These are phyloP conservation scores for Siniperca chuatsi DNA, from an alignment of 2,113 vertebrate genomes.

Conservation along the genomic window DNA sequence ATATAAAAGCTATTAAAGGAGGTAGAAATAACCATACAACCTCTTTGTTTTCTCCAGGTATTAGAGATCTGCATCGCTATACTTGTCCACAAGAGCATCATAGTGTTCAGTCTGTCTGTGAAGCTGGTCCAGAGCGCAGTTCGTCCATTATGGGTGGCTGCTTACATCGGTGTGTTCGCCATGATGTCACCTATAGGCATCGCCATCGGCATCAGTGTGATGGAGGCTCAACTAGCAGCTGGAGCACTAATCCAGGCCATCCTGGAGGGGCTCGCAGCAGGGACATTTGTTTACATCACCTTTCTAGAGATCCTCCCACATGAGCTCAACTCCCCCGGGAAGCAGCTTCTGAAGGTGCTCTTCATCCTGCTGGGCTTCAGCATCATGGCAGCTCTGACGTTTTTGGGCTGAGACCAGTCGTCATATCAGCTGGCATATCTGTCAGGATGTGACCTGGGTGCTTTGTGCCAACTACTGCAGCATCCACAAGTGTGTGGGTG, in stretches of 20 bases:
- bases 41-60: slow-evolving; percentile 71
- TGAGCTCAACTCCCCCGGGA: slow-evolving; percentile 86
- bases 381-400: slow-evolving; percentile 88
- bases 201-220: slow-evolving; percentile 85
- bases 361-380: slow-evolving; percentile 90
- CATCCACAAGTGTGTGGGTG: not conserved
- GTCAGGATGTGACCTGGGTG: not conserved
- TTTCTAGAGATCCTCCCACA: slow-evolving; percentile 93
- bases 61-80: slow-evolving; percentile 91
- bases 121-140: slow-evolving; percentile 87
- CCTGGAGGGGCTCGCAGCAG: slow-evolving; percentile 89
- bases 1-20: not conserved
- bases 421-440: not conserved
- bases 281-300: slow-evolving; percentile 93
- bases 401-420: slow-evolving; percentile 84
- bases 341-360: slow-evolving; percentile 88
- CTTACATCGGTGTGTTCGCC: slow-evolving; percentile 87
- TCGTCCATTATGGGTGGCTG: slow-evolving; percentile 78
- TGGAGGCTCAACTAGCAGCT: slow-evolving; percentile 73
- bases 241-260: slow-evolving; percentile 86
- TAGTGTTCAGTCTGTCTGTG: slow-evolving; percentile 90
- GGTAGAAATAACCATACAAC: not conserved
- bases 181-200: slow-evolving; percentile 90
- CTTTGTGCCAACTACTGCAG: slow-evolving; percentile 9
- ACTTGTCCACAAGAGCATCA: slow-evolving; percentile 91